These are phyloP conservation scores for Nyctibius bracteatus DNA, from an alignment of 2,113 vertebrate species.

Conservation along the genomic window DNA sequence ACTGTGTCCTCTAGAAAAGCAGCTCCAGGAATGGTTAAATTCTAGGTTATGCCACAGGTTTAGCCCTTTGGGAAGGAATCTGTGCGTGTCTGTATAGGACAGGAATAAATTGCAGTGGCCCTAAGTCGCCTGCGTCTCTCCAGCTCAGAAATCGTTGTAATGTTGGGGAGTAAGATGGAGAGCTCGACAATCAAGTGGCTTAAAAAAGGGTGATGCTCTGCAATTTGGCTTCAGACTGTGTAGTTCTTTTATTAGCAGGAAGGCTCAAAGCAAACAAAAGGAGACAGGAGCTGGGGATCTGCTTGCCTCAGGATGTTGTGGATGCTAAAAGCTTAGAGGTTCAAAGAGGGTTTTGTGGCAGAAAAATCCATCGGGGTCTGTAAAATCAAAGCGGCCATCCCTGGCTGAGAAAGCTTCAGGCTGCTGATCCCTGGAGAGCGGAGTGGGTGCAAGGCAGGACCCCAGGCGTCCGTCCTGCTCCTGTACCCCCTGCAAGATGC, in stretches of 20 bases:
- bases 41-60: not conserved
- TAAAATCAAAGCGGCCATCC: not conserved
- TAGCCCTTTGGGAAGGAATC: not conserved
- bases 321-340: not conserved
- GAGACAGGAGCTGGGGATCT: not conserved
- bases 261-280: slow-evolving; percentile 3
- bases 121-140: accelerated
- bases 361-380: not conserved
- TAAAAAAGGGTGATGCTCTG: not conserved
- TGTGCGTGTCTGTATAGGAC: not conserved
- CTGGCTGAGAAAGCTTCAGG: not conserved
- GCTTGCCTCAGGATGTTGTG: slow-evolving; percentile 2
- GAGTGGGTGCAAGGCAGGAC: not conserved
- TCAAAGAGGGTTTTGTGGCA: not conserved
- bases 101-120: not conserved
- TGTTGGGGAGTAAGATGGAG: not conserved
- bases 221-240: not conserved
- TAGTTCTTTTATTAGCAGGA: not conserved
- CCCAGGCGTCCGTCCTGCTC: not conserved
- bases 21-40: not conserved
- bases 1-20: not conserved
- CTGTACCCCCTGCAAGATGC: not conserved
- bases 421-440: not conserved
- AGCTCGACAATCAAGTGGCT: not conserved
- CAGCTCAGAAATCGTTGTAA: not conserved